Percentiles rank a stretch among this genome's conserved stretches.
Evolutionary conservation across 2,888 invertebrate genomes (phyloP).

Genomic region (Actias luna): DNA sequence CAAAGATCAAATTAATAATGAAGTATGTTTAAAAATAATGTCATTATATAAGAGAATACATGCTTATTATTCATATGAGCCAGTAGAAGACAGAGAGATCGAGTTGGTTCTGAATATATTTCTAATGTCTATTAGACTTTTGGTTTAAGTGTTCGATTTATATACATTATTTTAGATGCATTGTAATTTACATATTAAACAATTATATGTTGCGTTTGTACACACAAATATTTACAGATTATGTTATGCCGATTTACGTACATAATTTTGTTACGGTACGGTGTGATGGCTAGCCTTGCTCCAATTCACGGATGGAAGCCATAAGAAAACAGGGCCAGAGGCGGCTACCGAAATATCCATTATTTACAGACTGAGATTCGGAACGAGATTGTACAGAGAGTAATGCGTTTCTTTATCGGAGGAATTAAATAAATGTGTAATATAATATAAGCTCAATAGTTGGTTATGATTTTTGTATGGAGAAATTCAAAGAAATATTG

Average conservation of each 20-base stretch:
- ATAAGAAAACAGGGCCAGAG: constrained; percentile 42
- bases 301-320: constrained; percentile 41
- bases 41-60: neutral
- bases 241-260: constrained; percentile 7
- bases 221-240: neutral
- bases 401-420: constrained; percentile 30
- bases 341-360: constrained; percentile 36
- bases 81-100: neutral
- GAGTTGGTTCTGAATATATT: neutral
- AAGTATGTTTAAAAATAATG: neutral
- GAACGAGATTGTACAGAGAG: constrained; percentile 29
- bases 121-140: neutral
- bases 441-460: neutral
- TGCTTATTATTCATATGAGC: neutral
- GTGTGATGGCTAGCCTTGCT: constrained; percentile 31
- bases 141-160: neutral
- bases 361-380: constrained; percentile 44
- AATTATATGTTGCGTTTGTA: neutral
- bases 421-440: constrained; percentile 21
- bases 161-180: neutral
- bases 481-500: neutral
- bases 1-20: neutral
- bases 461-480: neutral
- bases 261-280: constrained; percentile 14
- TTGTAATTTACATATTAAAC: neutral